A percentile compares a stretch with the other conserved stretches of the same genome.
Evolutionary conservation across 1,140 invertebrate genomes (phyloP).

Genomic region (Drosophila prosaltans): DNA sequence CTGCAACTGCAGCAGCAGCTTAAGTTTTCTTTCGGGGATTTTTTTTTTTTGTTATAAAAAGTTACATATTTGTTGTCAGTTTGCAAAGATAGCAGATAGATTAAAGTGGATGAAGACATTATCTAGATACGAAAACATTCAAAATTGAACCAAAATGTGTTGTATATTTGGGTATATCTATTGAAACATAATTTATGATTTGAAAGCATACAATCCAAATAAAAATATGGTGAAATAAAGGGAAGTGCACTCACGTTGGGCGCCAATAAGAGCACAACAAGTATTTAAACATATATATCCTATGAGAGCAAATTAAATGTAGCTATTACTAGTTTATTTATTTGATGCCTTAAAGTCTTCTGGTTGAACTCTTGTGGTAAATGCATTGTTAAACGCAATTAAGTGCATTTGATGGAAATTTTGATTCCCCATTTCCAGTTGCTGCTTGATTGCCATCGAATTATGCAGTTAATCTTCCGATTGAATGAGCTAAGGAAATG

Average conservation of each 20-base stretch:
- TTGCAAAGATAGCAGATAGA: constrained; percentile 9
- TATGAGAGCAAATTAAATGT: too few relatives aligned
- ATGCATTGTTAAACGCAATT: neutral
- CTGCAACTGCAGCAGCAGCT: constrained; percentile 28
- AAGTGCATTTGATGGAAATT: neutral
- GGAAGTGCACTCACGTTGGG: too few relatives aligned
- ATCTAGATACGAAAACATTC: neutral
- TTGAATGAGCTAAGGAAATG: constrained; percentile 33
- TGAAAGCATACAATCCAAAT: too few relatives aligned
- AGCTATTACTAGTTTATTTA: too few relatives aligned
- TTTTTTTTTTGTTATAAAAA: neutral
- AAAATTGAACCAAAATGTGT: neutral
- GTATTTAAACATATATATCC: too few relatives aligned
- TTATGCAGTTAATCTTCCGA: constrained; percentile 39
- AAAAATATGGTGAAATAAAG: too few relatives aligned
- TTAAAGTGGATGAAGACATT: constrained; percentile 4
- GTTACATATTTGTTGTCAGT: constrained; percentile 51
- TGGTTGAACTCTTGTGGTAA: too few relatives aligned
- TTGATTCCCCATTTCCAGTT: constrained; percentile 13
- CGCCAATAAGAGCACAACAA: too few relatives aligned
- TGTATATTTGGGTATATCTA: too few relatives aligned
- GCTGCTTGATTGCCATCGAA: constrained; percentile 6
- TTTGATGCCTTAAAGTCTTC: too few relatives aligned
- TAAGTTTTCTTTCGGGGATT: constrained; percentile 25
- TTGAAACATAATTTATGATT: too few relatives aligned